These are phyloP conservation scores for Nymphalis polychloros DNA, from an alignment of 2,888 invertebrate species.

Conservation along the genomic window DNA sequence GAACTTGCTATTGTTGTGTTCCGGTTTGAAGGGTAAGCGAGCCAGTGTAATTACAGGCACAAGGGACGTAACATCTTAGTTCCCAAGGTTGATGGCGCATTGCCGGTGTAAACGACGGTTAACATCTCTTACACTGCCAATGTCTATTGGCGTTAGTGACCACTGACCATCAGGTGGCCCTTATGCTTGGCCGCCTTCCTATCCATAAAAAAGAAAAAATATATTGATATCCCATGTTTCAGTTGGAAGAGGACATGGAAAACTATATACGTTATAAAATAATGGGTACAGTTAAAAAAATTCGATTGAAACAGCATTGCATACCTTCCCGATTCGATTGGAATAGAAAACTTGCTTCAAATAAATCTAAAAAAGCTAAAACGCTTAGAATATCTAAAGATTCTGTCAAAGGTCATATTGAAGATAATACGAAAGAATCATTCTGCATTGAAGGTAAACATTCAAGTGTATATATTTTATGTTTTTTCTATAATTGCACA, in stretches of 20 bases:
- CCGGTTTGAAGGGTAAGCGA: no score
- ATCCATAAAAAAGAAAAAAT: no score
- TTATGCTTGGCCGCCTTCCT: no score
- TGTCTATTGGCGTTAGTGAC: no score
- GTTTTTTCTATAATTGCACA: no score
- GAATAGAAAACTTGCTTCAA: not conserved
- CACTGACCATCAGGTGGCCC: no score
- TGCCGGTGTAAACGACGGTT: no score
- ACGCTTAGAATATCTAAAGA: not conserved
- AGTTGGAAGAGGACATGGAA: slow-evolving; percentile 33
- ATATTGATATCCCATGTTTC: slow-evolving; percentile 9
- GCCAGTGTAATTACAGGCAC: no score
- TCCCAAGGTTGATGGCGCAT: no score
- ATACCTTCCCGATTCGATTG: slow-evolving; percentile 3
- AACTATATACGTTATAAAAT: slow-evolving; percentile 31
- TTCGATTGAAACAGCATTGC: slow-evolving; percentile 26
- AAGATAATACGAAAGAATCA: not conserved
- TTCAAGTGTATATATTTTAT: not conserved
- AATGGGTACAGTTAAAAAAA: slow-evolving; percentile 33
- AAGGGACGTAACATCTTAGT: no score
- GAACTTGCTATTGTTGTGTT: no score
- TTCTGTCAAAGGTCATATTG: not conserved
- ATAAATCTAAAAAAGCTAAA: not conserved
- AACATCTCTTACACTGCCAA: no score
- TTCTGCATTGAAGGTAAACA: not conserved